Evolutionary conservation across 2,113 vertebrate genomes (phyloP), one percentile per base, ranked within the genome.

Genomic region (Siphamia tubifer): DNA sequence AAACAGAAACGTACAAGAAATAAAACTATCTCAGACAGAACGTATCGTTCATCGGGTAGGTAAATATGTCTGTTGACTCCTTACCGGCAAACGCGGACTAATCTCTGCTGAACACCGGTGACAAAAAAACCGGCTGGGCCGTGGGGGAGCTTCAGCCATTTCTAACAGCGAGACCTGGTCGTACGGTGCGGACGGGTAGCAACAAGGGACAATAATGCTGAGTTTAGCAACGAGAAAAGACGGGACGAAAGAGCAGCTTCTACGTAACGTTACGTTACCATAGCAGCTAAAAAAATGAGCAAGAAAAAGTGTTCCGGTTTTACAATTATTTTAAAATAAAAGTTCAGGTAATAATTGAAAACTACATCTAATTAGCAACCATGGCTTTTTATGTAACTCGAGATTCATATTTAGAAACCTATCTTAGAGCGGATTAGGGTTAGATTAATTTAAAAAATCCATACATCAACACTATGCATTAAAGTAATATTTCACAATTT

Each of bases 131-230:
- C 95, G 94, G 78, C 93, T 86, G 77, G 93, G 92, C 80, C 92
- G 94, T 72, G 88, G 85, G 28, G 94, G 89, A 87, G 95, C 95
- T 92, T 97, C 96, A 86, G 95, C 96, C 96, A 97, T 96, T 88
- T 95, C 79, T 77, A 19, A 68, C 66, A 77, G 84, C 76, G 49
- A 62, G 34, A 68, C 8, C 65, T 42, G 40, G 62, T 57, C 19
- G 65, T 64, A 67, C 54, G 45, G 45, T 58, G 27, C 27, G 70
- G 77, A 91, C 82, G 90, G 91, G n/a, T 24, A 77, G 77, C 78
- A 36, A 8, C 44, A 8, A 69, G 82, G 85, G 81, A 79, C 90
- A 87, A 12, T 2, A 47, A 35, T 3, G 10, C 20, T 9, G 28
- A 42, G 4, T 55, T 43, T 36, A 21, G 60, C 35, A 15, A 20